Conservation (phyloP, 2,888 invertebrate species). For the Nomada goodeniana region DNA sequence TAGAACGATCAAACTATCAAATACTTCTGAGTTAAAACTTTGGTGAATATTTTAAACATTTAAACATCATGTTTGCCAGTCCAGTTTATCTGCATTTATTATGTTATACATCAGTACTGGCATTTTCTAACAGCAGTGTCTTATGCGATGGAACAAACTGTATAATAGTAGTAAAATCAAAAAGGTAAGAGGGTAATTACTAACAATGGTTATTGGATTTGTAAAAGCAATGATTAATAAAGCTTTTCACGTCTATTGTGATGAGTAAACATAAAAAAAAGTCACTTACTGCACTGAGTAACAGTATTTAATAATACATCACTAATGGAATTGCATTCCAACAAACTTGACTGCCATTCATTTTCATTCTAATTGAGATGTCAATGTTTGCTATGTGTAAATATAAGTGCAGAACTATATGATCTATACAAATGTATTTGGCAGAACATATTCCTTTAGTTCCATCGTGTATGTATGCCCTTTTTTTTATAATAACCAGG, state of each 20-base stretch:
- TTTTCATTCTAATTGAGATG: neutral
- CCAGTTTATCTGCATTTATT: conserved; percentile 42
- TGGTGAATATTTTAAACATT: conserved; percentile 28
- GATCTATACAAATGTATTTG: conserved; percentile 17
- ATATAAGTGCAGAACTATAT: conserved; percentile 7
- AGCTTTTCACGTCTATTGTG: conserved; percentile 73
- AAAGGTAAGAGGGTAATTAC: conserved; percentile 33
- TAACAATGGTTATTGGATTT: conserved; percentile 23
- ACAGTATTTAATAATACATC: neutral
- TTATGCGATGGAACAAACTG: conserved; percentile 46
- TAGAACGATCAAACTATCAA: conserved; percentile 43
- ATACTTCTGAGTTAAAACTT: conserved; percentile 28
- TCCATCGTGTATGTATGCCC: neutral
- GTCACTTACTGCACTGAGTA: too few species aligned
- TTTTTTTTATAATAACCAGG: neutral
- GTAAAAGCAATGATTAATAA: conserved; percentile 73
- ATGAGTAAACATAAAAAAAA: conserved; percentile 45
- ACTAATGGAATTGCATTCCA: conserved; percentile 34
- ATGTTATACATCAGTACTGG: neutral
- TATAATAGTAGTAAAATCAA: conserved; percentile 48
- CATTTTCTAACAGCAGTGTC: conserved; percentile 68
- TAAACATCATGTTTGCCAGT: conserved; percentile 36
- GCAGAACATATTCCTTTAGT: conserved; percentile 5
- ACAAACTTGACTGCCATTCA: neutral
- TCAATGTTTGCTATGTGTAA: neutral